Base-by-base conservation (phyloP, 2,113 vertebrate species). In the Tragelaphus buxtoni region DNA sequence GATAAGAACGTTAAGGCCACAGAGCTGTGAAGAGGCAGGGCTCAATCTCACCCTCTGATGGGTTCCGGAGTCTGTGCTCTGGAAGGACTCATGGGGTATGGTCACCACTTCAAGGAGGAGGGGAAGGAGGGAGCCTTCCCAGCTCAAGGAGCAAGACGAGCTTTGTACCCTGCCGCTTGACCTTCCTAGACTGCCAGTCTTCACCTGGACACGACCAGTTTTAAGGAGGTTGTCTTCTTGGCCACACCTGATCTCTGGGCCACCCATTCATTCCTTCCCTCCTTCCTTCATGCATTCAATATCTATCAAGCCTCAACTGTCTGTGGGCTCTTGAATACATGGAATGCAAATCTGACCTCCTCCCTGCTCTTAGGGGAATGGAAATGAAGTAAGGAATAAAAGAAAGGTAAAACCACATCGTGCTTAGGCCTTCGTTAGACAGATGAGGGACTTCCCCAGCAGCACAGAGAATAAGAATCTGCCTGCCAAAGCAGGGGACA, bases 171-270 rank as follows among this genome's bases (percentile, higher is more conserved):
- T n/a, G 9, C 18, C 4, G 18, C 49, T 22, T 39, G 60, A 20
- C 14, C 53, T 45, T 60, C 35, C 13, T 13, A 49, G 56, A 22
- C 26, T 6, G 30, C 18, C 39, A 26, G 35, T 13, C 65, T 72
- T 11, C n/a, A 11, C 53, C 28, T 35, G 20, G 61, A 22, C 22
- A 0, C 3, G 51, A 26, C 24, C 5, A 1, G 42, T n/a, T 28
- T 53, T 18, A 81, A 60, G 83, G 60, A 87, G 20, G 14, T 5
- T 32, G 18, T 42, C 72, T n/a, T 60, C 4, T 22, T n/a, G 13
- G 42, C 72, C n/a, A n/a, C 12, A 5, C 9, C 63, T n/a, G 5
- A 16, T 12, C 13, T 56, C 39, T 47, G 69, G 53, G 53, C 51
- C 49, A 35, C 30, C 28, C 22, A 49, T 9, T 65, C 56, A 22